phyloP scores from a whole-genome alignment of 2,888 invertebrate genomes.

The Anthoptus insignis region DNA sequence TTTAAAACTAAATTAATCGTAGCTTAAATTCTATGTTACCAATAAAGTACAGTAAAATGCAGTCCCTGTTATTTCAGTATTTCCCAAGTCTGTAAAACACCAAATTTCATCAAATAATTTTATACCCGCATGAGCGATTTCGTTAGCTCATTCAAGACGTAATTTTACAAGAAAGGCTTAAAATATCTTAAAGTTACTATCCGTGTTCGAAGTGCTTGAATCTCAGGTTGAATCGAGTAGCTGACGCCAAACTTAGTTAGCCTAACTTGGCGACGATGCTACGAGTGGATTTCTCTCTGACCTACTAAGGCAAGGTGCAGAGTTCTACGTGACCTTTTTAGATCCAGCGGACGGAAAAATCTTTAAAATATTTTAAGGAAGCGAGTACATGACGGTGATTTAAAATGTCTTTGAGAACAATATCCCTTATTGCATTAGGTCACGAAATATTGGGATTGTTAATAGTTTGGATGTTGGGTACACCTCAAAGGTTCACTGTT shows the following conservation, averaged over 20 bases:
- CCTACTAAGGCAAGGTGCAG: slow-evolving; percentile 34
- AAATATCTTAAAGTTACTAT: slow-evolving; percentile 8
- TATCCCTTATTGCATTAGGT: too few species aligned
- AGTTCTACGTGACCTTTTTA: slow-evolving; percentile 32
- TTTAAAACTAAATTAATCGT: too few species aligned
- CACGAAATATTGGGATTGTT: not conserved
- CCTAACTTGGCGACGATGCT: slow-evolving; percentile 30
- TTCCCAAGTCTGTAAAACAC: too few species aligned
- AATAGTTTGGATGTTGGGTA: not conserved
- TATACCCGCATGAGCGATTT: not conserved
- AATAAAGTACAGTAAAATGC: too few species aligned
- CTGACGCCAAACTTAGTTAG: slow-evolving; percentile 37
- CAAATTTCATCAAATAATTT: too few species aligned
- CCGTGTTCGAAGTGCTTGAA: slow-evolving; percentile 17
- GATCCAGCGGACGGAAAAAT: slow-evolving; percentile 21
- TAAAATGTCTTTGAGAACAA: slow-evolving; percentile 10
- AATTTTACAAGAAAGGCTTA: not conserved
- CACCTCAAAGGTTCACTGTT: too few species aligned
- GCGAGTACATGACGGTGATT: slow-evolving; percentile 9
- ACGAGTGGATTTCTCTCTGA: slow-evolving; percentile 33
- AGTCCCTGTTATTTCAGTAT: too few species aligned
- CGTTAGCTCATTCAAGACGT: not conserved
- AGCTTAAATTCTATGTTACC: too few species aligned
- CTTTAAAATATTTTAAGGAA: slow-evolving; percentile 33
- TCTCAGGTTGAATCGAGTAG: slow-evolving; percentile 35